phyloP scores from a whole-genome alignment of 2,797 vertebrate genomes.

The Coreius guichenoti region DNA sequence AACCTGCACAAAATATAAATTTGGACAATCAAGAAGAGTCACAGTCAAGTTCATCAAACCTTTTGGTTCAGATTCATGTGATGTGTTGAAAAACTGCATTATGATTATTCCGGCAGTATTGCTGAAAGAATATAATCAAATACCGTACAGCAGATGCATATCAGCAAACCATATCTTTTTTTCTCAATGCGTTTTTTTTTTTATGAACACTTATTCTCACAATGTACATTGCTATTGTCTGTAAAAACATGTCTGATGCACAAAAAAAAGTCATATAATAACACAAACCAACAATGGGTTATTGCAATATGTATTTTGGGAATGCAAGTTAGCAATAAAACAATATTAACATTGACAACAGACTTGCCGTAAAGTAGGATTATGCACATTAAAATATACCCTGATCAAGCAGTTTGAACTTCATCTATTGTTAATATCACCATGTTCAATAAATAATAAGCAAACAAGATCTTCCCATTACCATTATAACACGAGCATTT shows the following conservation, averaged over 20 bases:
- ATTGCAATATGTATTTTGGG: neutral
- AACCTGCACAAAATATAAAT: neutral
- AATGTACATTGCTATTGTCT: neutral
- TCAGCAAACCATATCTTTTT: too few species aligned
- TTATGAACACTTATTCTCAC: neutral
- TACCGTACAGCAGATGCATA: neutral
- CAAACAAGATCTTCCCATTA: neutral
- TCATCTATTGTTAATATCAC: neutral
- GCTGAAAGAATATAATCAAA: neutral
- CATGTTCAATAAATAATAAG: neutral
- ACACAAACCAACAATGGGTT: neutral
- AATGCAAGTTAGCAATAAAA: neutral
- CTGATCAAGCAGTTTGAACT: neutral
- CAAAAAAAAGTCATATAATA: neutral
- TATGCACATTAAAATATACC: neutral
- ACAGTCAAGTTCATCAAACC: neutral
- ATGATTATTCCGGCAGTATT: neutral
- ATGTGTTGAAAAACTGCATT: neutral
- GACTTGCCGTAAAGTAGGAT: neutral
- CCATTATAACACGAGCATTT: neutral
- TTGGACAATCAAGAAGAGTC: neutral
- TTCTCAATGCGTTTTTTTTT: too few species aligned
- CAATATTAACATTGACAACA: neutral
- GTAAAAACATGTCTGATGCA: neutral
- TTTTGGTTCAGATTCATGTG: neutral